Base-by-base conservation (phyloP, 2,113 vertebrate genomes). In the Ceyx melanurus region DNA sequence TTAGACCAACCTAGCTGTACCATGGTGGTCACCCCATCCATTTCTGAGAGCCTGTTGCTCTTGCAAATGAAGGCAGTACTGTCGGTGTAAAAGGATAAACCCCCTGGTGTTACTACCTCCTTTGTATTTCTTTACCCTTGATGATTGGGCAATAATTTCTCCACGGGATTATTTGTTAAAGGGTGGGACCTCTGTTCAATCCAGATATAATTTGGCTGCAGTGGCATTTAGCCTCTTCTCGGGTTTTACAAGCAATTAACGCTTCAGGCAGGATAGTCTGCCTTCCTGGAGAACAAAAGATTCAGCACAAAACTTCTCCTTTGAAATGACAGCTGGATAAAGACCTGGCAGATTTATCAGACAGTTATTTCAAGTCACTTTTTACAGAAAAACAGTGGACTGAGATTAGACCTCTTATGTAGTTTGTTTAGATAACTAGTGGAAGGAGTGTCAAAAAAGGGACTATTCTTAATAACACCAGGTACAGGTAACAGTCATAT, bases 101-200 rank as follows among this genome's bases (percentile, higher is more conserved):
- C 51, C 76, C 88, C 86, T 40, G 83, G 74, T 70, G 92, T 45
- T 90, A 16, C 74, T 51, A 3, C 66, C 45, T 78, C 35, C 96
- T 96, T 94, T 96, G 70, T 93, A 16, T 82, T 91, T 71, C 86
- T 85, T 79, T 83, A 84, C 62, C 66, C 90, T 82, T 78, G 77
- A 58, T 90, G 90, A 46, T 14, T 90, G 15, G 67, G 81, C 77
- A 87, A 4, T 92, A 72, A 88, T 96, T 94, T 93, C 86, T 96
- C 92, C 76, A n/a, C 1, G 1, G 90, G 68, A 91, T 93, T 92
- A 82, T 93, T 96, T 95, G 89, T 87, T 73, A 37, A 57, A 66
- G 90, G 89, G 66, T 66, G 74, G 74, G 78, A 71, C 81, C 70
- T 68, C 81, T 85, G 58, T 82, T 94, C 74, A 68, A 23, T 87